Base-by-base conservation (phyloP, 2,888 invertebrate genomes). In the Orthosia gothica region DNA sequence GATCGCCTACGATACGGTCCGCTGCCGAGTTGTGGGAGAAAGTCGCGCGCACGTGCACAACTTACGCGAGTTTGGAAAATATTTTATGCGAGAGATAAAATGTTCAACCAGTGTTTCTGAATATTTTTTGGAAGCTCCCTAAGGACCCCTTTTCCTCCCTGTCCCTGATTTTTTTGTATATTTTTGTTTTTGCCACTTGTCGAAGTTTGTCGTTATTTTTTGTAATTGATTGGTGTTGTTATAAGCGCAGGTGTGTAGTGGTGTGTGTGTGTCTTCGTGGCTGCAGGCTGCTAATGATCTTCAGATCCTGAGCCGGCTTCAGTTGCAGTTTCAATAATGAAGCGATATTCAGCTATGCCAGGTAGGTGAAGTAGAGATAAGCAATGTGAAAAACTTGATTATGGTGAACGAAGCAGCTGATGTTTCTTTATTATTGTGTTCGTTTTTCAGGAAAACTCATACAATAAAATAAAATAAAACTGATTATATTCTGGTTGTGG, bases 1-100 rank as follows among this genome's bases (percentile, higher is more conserved):
- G 94, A 90, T 92, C 93, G 95, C 94, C 91, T 90, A 87, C 94
- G 93, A 92, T 83, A 91, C 96, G 95, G 96, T 94, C 92, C 93
- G 93, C 89, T 94, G 90, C 90, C 88, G 87, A 90, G 90, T 89
- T 85, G 89, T 86, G 83, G 87, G 88, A 90, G 90, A 90, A 89
- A 81, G 85, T 88, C 83, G 87, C 92, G 90, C 92, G 89, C 93
- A 93, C 93, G 93, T 94, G 92, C 86, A 86, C 85, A 89, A 92
- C 89, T 92, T 93, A 89, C 92, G 93, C 94, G 93, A 92, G 92
- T 89, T 88, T 89, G 87, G 82, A 86, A 82, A 87, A 85, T 74
- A 79, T 63, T 74, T 74, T 76, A 58, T 80, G 79, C 26, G 62
- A 81, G 32, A 62, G 70, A 82, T 77, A 86, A 87, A 79, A 88